These are phyloP conservation scores for Eugnorisma glareosa DNA, from an alignment of 2,888 invertebrate genomes.

Conservation along the genomic window DNA sequence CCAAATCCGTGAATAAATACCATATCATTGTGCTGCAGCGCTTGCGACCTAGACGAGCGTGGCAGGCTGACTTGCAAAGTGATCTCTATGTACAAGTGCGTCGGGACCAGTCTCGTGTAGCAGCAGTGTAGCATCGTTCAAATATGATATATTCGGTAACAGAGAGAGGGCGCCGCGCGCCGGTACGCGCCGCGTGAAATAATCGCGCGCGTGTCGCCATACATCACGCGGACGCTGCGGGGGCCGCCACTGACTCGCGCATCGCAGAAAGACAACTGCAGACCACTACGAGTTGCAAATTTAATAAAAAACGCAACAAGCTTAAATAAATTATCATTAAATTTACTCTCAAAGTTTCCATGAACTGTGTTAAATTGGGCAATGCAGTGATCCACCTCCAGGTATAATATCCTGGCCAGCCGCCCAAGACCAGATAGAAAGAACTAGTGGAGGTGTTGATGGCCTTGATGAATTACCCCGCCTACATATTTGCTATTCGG, in stretches of 20 bases:
- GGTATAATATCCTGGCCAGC: background rate
- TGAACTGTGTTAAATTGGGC: no score
- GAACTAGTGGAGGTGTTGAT: background rate
- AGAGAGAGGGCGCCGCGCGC: slow-evolving; percentile 32
- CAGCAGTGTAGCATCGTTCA: slow-evolving; percentile 1
- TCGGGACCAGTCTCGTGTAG: background rate
- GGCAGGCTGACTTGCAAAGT: background rate
- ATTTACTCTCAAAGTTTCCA: background rate
- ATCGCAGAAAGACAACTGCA: background rate
- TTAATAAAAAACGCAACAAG: background rate
- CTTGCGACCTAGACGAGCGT: background rate
- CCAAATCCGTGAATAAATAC: no score
- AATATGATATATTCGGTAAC: slow-evolving; percentile 27
- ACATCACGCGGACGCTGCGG: slow-evolving; percentile 46
- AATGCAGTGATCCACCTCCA: background rate
- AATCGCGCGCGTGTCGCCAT: slow-evolving; percentile 49
- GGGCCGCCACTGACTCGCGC: background rate
- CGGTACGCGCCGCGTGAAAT: slow-evolving; percentile 45
- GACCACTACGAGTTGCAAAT: background rate
- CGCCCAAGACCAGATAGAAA: background rate
- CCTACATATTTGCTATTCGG: background rate
- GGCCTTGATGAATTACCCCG: background rate
- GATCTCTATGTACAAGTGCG: background rate
- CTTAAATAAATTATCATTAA: background rate
- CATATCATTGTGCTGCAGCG: no score